Evolutionary conservation across 2,113 vertebrate genomes (phyloP).

Genomic region (Gobio gobio): DNA sequence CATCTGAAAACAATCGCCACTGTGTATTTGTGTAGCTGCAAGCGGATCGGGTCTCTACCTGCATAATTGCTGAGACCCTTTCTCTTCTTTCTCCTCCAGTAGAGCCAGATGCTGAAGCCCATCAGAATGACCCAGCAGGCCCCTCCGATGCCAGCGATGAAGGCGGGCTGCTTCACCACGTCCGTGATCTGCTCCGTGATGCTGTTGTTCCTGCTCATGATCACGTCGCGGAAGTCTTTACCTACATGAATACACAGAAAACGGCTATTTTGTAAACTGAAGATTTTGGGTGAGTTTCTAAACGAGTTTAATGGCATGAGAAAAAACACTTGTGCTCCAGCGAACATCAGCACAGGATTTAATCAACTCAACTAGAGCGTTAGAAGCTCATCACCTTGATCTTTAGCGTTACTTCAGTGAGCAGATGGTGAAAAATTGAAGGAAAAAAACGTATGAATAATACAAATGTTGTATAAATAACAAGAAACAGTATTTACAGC

Average conservation of each 20-base stretch:
- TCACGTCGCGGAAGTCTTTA: slow-evolving; percentile 85
- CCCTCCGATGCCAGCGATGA: slow-evolving; percentile 97
- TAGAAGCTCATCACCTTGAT: slow-evolving; percentile 28
- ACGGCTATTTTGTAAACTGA: slow-evolving; percentile 6
- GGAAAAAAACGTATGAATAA: background rate
- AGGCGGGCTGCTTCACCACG: slow-evolving; percentile 98
- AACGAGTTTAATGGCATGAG: slow-evolving; percentile 19
- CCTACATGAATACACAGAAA: slow-evolving; percentile 65
- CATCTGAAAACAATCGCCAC: background rate
- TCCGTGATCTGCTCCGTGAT: slow-evolving; percentile 99
- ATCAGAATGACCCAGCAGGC: slow-evolving; percentile 99
- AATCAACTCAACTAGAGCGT: slow-evolving; percentile 40
- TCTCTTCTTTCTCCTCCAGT: slow-evolving; percentile 99
- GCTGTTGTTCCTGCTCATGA: slow-evolving; percentile 95
- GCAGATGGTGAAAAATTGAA: background rate
- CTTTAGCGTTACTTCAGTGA: slow-evolving; percentile 22
- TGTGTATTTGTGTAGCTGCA: background rate
- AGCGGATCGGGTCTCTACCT: slow-evolving; percentile 72
- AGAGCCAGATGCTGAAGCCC: slow-evolving; percentile 99
- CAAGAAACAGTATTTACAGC: background rate
- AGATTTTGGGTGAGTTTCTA: background rate
- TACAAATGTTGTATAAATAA: background rate
- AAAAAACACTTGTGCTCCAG: slow-evolving; percentile 26
- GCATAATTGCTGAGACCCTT: slow-evolving; percentile 99
- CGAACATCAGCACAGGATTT: slow-evolving; percentile 4